These are phyloP conservation scores for Solenopsis invicta DNA, from an alignment of 1,140 invertebrate species.

Conservation along the genomic window DNA sequence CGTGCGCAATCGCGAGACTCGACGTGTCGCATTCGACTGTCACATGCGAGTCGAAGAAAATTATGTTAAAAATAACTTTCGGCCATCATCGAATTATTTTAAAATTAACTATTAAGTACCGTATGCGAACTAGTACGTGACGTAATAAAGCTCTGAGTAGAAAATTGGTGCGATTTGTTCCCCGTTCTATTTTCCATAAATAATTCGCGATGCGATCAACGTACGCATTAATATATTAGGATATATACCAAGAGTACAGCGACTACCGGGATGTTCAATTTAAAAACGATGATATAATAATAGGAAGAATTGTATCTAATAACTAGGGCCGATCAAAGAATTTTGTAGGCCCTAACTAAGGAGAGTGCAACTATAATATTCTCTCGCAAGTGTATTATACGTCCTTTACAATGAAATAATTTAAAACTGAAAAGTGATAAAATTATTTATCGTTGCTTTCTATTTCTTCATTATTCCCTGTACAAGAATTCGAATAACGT, in stretches of 20 bases:
- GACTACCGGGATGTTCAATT: background rate
- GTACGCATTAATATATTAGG: background rate
- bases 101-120: slow-evolving; percentile 42
- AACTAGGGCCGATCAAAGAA: too few relatives aligned
- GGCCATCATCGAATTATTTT: slow-evolving; percentile 52
- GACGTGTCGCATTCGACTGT: background rate
- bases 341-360: too few relatives aligned
- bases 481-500: too few relatives aligned
- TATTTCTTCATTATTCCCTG: too few relatives aligned
- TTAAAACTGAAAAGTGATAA: too few relatives aligned
- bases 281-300: background rate
- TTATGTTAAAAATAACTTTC: slow-evolving; percentile 53
- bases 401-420: too few relatives aligned
- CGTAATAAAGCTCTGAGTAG: slow-evolving; percentile 60
- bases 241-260: background rate
- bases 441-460: too few relatives aligned
- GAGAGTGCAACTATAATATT: too few relatives aligned
- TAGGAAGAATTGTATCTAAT: background rate
- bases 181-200: slow-evolving; percentile 58
- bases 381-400: too few relatives aligned
- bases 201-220: slow-evolving; percentile 44
- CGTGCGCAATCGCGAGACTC: background rate
- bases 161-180: slow-evolving; percentile 54
- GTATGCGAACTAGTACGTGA: slow-evolving; percentile 57
- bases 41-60: slow-evolving; percentile 22